phyloP scores from a whole-genome alignment of 30 jellyfish, hydroid and myxozoan species.

The Hydractinia symbiolongicarpus region DNA sequence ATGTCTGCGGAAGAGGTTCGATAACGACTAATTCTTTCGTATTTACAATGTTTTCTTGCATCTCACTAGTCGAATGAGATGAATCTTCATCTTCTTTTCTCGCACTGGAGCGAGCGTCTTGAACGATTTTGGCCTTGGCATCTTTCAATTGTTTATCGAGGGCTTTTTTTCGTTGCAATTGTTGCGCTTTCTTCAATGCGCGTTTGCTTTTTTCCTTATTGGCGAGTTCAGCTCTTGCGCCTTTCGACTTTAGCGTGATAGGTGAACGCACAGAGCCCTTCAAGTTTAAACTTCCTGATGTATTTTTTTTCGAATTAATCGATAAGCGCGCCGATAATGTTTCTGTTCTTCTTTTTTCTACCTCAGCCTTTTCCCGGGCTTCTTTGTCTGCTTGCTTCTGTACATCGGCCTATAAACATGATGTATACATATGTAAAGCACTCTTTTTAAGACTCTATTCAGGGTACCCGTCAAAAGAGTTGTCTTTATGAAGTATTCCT shows the following conservation, averaged over 20 bases:
- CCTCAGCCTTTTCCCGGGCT: slow-evolving; percentile 8
- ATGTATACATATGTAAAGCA: too few relatives aligned
- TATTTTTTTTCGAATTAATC: slow-evolving; percentile 9
- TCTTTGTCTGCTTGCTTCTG: slow-evolving; percentile 22
- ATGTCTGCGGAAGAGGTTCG: too few relatives aligned
- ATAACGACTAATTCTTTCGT: not conserved
- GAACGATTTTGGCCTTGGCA: slow-evolving; percentile 64
- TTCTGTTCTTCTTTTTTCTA: slow-evolving; percentile 8
- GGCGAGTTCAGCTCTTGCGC: slow-evolving; percentile 10
- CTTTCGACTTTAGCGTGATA: slow-evolving; percentile 8
- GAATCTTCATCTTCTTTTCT: slow-evolving; percentile 9
- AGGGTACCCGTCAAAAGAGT: too few relatives aligned
- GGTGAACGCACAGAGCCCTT: slow-evolving; percentile 20
- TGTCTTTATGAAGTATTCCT: too few relatives aligned
- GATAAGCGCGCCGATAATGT: slow-evolving; percentile 15
- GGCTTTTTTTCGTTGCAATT: slow-evolving; percentile 55
- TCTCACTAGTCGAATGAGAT: not conserved
- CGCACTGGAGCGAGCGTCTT: slow-evolving; percentile 50
- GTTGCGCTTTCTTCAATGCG: slow-evolving; percentile 87
- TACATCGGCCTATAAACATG: slow-evolving; percentile 17
- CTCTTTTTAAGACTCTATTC: too few relatives aligned
- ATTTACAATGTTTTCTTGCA: not conserved
- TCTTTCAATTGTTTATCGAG: slow-evolving; percentile 74
- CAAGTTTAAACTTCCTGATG: not conserved
- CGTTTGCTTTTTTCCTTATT: slow-evolving; percentile 65